Base-by-base conservation (phyloP, 2,888 invertebrate species). In the Apamea anceps region DNA sequence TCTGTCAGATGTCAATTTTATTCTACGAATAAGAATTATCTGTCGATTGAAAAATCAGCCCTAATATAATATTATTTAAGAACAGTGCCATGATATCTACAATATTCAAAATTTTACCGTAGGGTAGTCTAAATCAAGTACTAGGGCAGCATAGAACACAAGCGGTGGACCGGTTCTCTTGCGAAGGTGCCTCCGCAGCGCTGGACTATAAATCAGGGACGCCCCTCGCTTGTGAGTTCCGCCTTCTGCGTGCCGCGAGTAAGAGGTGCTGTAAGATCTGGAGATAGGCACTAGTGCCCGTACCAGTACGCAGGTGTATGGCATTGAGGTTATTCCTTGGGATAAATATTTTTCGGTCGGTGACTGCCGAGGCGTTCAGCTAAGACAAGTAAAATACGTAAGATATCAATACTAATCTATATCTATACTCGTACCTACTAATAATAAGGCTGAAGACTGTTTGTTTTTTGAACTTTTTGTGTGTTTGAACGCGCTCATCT, bases 191-290 rank as follows among this genome's bases (percentile, higher is more conserved):
- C 74, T 78, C 73, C 10, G 63, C 60, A 78, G n/a, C 72, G 81
- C 87, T 87, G 84, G 84, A 76, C 73, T 80, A 87, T 91, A 89
- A 91, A 90, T 90, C 85, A 87, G 73, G 51, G 63, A 81, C 91
- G 90, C 89, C 88, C 79, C 80, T 75, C 66, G 74, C 84, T 82
- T 81, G 79, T 78, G 74, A 80, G 91, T 86, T 82, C 87, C 91
- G 90, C 91, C 91, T 88, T 88, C 86, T 82, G 76, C 87, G 77
- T 88, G 88, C 90, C 82, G 57, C 67, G 67, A 25, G 66, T 80
- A 77, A 75, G 37, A 84, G 84, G 76, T 32, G 65, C 84, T 84
- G 84, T 70, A 71, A 71, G 84, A 84, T 84, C 57, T 67, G 54
- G 37, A 60, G 83, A 84, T 84, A 80, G 32, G 60, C 70, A 18